Percentiles rank a stretch among this genome's conserved stretches.
Evolutionary conservation across 2,113 vertebrate genomes (phyloP).

Genomic region (Marmota monax): DNA sequence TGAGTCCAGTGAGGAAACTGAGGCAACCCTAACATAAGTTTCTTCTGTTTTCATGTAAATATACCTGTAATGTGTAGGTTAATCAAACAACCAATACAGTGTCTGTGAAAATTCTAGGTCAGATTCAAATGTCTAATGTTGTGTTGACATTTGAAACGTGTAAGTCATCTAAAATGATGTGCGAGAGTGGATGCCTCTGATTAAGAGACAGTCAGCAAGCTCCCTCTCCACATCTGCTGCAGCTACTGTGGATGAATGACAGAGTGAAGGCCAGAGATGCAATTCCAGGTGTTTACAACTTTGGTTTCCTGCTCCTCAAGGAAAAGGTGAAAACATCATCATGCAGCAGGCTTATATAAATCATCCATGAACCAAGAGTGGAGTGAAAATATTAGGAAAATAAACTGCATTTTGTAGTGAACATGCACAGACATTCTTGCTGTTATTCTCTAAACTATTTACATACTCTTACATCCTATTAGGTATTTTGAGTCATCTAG

Average conservation of each 20-base stretch:
- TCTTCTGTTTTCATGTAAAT: not conserved
- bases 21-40: not conserved
- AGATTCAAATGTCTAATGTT: slow-evolving; percentile 16
- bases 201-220: not conserved
- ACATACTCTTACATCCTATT: not conserved
- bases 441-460: not conserved
- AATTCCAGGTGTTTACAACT: not conserved
- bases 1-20: not conserved
- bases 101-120: not conserved
- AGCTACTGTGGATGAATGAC: not conserved
- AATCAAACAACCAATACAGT: not conserved
- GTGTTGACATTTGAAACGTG: not conserved
- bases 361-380: not conserved
- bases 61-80: not conserved
- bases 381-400: not conserved
- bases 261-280: not conserved
- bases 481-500: not conserved
- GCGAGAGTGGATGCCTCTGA: not conserved
- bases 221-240: not conserved
- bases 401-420: not conserved
- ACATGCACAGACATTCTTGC: not conserved
- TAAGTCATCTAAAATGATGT: not conserved
- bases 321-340: not conserved
- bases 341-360: not conserved
- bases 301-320: not conserved